Conservation (phyloP, 2,797 vertebrate species). For the Scyliorhinus canicula region DNA sequence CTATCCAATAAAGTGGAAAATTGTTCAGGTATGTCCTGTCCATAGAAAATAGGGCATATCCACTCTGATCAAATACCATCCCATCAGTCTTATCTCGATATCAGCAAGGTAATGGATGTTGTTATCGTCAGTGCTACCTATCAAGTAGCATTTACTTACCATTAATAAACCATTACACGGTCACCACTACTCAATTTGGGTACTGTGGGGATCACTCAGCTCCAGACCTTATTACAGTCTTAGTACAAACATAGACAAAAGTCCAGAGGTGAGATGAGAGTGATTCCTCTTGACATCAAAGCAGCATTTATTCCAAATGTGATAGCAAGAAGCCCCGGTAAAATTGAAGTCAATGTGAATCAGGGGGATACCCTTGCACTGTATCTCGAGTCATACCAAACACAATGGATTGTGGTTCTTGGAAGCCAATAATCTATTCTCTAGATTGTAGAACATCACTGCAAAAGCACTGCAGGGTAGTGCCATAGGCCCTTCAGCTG, state of each 20-base stretch:
- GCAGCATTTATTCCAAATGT: background rate
- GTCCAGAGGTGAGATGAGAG: too few species aligned
- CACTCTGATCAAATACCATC: background rate
- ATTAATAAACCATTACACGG: background rate
- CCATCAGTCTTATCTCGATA: background rate
- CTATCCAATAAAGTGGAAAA: background rate
- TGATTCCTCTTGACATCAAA: background rate
- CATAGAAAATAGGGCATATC: background rate
- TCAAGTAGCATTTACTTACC: background rate
- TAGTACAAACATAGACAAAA: background rate
- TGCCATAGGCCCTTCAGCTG: background rate
- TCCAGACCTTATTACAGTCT: background rate
- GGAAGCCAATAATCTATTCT: background rate
- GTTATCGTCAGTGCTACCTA: background rate
- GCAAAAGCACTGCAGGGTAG: background rate
- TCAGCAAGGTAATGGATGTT: background rate
- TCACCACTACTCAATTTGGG: background rate
- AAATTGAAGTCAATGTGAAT: background rate
- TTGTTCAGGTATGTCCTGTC: background rate
- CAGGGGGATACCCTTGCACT: background rate
- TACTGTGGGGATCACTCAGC: background rate
- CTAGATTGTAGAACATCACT: too few species aligned
- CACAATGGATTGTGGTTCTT: background rate
- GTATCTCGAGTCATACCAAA: background rate
- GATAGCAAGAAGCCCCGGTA: background rate